Evolutionary conservation across 1,140 invertebrate species (phyloP), one percentile per base, ranked within the genome.

Genomic region (Atta texana): DNA sequence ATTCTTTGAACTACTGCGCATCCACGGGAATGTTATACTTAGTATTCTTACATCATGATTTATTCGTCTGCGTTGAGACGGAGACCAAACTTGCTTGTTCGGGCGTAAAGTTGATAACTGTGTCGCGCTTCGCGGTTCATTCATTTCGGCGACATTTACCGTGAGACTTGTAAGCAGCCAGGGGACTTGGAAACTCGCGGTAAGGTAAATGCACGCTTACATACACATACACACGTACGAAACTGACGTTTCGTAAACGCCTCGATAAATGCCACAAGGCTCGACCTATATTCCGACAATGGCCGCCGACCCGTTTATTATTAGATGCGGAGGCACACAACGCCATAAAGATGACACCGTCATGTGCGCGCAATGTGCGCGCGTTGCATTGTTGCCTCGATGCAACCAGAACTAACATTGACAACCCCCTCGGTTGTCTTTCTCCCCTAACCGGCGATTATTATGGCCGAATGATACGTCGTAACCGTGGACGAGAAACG

Each of bases 261-360:
- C 88, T 75, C 53, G 57, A 59, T 49, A 81, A 80, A 90, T 87
- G 85, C 78, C 72, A 51, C 16, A 39, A 75, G 78, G 74, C 88
- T 88, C 92, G 93, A 93, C 93, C 93, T 87, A 93, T 93, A 92
- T 94, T 88, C 89, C 77, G 80, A 93, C 92, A 93, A 94, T 92
- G 87, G 84, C 72, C 55, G 49, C 51, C 88, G 89, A 88, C 85
- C 89, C 87, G 91, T 93, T 93, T 93, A 92, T 93, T 94, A 91
- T 92, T 92, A 89, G 90, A 87, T 87, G 86, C 84, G 76, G 68
- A 74, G 76, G 57, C 68, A 82, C 28, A 82, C 51, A 39, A 66
- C 71, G 76, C 66, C 85, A 69, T 63, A 86, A 89, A 89, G 87
- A 89, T 68, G 87, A 80, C 57, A 55, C 39, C 66, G 12, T 74